These are phyloP conservation scores for Aulostomus chinensis DNA, from an alignment of 2,797 vertebrate genomes.

Conservation along the genomic window DNA sequence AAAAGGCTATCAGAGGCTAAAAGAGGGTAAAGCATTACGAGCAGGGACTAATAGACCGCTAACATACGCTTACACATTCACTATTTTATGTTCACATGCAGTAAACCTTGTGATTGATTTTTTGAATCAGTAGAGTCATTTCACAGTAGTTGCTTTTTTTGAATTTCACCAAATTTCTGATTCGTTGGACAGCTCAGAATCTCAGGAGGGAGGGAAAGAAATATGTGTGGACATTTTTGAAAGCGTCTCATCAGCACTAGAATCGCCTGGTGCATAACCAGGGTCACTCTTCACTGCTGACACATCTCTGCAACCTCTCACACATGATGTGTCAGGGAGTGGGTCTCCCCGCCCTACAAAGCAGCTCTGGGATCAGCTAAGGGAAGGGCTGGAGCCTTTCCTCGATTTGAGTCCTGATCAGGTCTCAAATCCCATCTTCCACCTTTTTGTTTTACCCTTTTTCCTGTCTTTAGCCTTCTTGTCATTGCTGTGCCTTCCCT, in stretches of 20 bases:
- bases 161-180: background rate
- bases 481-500: background rate
- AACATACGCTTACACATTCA: no score
- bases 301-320: constrained; percentile 42
- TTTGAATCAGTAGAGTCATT: background rate
- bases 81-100: no score
- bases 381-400: background rate
- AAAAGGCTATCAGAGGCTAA: no score
- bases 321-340: constrained; percentile 10
- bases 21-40: no score
- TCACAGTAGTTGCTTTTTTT: constrained; percentile 2
- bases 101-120: no score
- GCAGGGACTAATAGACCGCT: no score
- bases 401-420: no score
- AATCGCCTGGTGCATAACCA: constrained; percentile 21
- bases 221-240: constrained; percentile 38
- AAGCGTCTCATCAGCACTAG: constrained; percentile 50
- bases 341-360: background rate
- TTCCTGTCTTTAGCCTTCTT: background rate
- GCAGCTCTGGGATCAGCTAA: constrained; percentile 7
- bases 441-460: background rate
- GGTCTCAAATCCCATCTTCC: background rate
- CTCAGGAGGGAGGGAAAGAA: constrained; percentile 25
- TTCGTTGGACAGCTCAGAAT: constrained; percentile 28
- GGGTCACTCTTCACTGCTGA: constrained; percentile 49